Percentiles rank a stretch among this genome's conserved stretches.
These are phyloP conservation scores for Drosophila robusta DNA, from an alignment of 2,888 invertebrate genomes.

Conservation along the genomic window DNA sequence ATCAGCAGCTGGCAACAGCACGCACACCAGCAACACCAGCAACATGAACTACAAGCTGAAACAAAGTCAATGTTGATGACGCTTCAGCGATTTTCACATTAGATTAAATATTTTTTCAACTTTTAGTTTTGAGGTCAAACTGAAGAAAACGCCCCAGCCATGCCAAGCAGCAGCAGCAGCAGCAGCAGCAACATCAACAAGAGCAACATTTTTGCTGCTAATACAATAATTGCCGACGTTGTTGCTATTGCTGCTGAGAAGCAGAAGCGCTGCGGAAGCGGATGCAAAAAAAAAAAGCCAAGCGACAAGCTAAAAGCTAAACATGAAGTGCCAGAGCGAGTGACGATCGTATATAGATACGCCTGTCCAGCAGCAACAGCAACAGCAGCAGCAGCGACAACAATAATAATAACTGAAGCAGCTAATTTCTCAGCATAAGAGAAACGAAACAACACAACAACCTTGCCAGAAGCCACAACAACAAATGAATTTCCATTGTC, in stretches of 20 bases:
- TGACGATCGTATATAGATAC: constrained; percentile 76
- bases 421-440: constrained; percentile 78
- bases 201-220: constrained; percentile 64
- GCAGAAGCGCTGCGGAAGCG: constrained; percentile 67
- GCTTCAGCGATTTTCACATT: constrained; percentile 79
- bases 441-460: constrained; percentile 52
- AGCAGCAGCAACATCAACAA: constrained; percentile 1
- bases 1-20: constrained; percentile 46
- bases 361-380: constrained; percentile 53
- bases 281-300: constrained; percentile 64
- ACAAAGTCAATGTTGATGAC: constrained; percentile 70
- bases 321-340: constrained; percentile 73
- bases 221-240: constrained; percentile 69
- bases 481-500: constrained; percentile 76
- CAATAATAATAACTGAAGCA: constrained; percentile 77
- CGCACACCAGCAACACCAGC: constrained; percentile 30
- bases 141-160: constrained; percentile 53
- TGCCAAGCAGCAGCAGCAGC: constrained; percentile 8
- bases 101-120: constrained; percentile 75
- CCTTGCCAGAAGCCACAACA: constrained; percentile 76
- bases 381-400: constrained; percentile 36
- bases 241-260: constrained; percentile 47
- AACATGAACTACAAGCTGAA: constrained; percentile 37
- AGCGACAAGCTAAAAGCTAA: constrained; percentile 72
- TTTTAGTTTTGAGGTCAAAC: constrained; percentile 77